phyloP scores from a whole-genome alignment of 2,113 vertebrate genomes.

The Platysteira castanea region DNA sequence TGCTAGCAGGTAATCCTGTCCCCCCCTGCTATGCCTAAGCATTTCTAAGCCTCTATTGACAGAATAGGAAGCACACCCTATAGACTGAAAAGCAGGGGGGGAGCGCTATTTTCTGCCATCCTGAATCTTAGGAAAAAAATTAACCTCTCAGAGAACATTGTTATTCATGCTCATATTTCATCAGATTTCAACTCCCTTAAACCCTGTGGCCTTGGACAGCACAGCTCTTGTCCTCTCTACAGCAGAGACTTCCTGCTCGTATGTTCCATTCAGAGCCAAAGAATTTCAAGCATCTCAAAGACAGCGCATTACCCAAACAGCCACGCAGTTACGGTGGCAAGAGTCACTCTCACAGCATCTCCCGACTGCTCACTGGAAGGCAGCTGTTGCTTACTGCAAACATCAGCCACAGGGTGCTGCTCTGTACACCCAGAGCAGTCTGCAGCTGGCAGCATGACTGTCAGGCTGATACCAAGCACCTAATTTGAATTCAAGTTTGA shows the following conservation, averaged over 20 bases:
- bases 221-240: background rate
- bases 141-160: background rate
- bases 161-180: background rate
- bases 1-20: background rate
- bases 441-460: background rate
- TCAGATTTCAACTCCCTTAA: background rate
- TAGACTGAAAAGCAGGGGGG: background rate
- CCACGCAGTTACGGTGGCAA: rapidly evolving
- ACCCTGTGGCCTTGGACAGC: background rate
- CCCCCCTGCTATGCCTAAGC: background rate
- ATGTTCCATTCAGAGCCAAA: background rate
- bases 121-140: background rate
- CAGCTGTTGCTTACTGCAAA: background rate
- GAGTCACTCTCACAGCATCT: background rate
- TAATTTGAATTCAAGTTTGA: background rate
- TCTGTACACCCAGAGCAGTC: background rate
- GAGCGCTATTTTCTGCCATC: background rate
- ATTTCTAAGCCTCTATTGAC: background rate
- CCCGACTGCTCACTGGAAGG: background rate
- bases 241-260: background rate
- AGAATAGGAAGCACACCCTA: background rate
- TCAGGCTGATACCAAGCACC: background rate
- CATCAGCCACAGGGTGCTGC: background rate
- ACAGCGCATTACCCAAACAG: background rate
- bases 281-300: background rate